These are phyloP conservation scores for Phyllotreta cruciferae DNA, from an alignment of 2,888 invertebrate species.

Conservation along the genomic window DNA sequence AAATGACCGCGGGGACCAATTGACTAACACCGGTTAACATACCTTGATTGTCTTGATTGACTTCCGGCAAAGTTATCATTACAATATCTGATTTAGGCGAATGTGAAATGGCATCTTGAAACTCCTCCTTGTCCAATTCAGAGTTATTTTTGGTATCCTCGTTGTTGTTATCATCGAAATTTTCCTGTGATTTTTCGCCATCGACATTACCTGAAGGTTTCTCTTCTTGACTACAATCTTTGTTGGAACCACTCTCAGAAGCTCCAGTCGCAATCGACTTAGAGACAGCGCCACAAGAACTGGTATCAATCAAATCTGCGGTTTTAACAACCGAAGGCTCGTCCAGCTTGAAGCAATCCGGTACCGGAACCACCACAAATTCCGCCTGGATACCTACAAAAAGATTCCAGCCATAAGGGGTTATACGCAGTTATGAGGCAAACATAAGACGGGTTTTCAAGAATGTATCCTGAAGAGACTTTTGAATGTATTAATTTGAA, in stretches of 20 bases:
- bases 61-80: conserved; percentile 44
- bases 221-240: conserved; percentile 12
- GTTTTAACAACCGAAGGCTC: not conserved
- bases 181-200: conserved; percentile 46
- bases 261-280: not conserved
- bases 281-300: not conserved
- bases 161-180: conserved; percentile 48
- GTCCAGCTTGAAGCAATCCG: conserved; percentile 40
- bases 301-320: not conserved
- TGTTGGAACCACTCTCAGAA: not conserved
- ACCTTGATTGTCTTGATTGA: conserved; percentile 43
- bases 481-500: too few species aligned
- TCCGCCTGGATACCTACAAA: conserved; percentile 48
- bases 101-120: conserved; percentile 31
- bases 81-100: conserved; percentile 46
- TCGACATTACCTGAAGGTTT: conserved; percentile 38
- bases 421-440: too few species aligned
- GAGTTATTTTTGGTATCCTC: conserved; percentile 38
- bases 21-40: too few species aligned
- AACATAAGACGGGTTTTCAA: too few species aligned
- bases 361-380: conserved; percentile 53
- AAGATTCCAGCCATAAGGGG: conserved; percentile 37
- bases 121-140: conserved; percentile 29
- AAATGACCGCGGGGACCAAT: too few species aligned
- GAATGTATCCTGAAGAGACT: too few species aligned